These are phyloP conservation scores for Atta texana DNA, from an alignment of 1,140 invertebrate genomes.

Conservation along the genomic window DNA sequence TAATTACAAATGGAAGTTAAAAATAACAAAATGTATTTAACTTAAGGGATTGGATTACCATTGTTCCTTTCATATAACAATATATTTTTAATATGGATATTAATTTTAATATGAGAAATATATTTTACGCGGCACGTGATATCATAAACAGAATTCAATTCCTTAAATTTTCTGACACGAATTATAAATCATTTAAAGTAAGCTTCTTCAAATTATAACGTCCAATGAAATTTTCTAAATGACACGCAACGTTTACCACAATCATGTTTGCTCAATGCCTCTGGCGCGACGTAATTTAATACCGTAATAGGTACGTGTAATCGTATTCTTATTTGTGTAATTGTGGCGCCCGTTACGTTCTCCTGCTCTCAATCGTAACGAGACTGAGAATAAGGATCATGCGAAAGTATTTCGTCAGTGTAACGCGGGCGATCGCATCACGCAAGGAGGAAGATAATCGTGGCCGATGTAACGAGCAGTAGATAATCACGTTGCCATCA, in stretches of 20 bases:
- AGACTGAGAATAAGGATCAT: conserved; percentile 1
- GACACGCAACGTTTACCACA: not conserved
- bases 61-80: too few relatives aligned
- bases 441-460: conserved; percentile 34
- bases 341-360: conserved; percentile 10
- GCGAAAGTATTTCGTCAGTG: conserved; percentile 21
- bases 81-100: not conserved
- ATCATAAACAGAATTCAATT: not conserved
- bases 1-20: not conserved
- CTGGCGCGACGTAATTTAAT: conserved; percentile 30
- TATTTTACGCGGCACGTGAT: not conserved
- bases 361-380: not conserved
- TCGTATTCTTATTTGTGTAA: conserved; percentile 27
- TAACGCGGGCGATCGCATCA: conserved; percentile 27
- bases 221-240: not conserved
- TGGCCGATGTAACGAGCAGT: conserved; percentile 41
- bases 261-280: not conserved
- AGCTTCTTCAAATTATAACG: not conserved
- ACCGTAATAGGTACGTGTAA: not conserved
- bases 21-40: too few relatives aligned
- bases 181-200: conserved; percentile 9
- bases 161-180: not conserved
- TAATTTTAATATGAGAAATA: not conserved
- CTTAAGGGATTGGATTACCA: too few relatives aligned
- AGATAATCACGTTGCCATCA: conserved; percentile 36